Evolutionary conservation across 2,888 invertebrate species (phyloP).

Genomic region (Cephus pygmeus): DNA sequence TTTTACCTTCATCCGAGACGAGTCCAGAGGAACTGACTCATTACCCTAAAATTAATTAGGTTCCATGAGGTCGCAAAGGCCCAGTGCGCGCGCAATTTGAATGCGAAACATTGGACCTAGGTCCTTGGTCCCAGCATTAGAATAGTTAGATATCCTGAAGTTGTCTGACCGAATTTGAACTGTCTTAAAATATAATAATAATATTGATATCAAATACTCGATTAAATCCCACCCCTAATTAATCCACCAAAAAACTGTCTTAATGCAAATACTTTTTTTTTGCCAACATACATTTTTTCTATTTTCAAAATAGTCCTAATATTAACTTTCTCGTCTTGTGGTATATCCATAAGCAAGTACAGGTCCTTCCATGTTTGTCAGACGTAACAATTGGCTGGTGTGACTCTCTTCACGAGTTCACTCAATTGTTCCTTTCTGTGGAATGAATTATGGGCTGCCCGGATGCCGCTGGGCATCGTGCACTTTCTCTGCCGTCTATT

Average conservation of each 20-base stretch:
- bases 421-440: neutral
- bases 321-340: neutral
- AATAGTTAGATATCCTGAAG: neutral
- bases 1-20: conserved; percentile 16
- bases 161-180: neutral
- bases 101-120: neutral
- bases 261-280: too few species aligned
- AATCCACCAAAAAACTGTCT: neutral
- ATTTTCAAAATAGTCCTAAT: neutral
- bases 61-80: conserved; percentile 56
- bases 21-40: conserved; percentile 51
- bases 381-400: neutral
- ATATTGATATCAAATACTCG: too few species aligned
- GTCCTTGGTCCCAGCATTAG: neutral
- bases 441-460: neutral
- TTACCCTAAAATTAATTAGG: conserved; percentile 56
- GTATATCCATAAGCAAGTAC: neutral
- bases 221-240: too few species aligned
- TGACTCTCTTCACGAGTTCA: neutral
- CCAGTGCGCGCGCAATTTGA: conserved; percentile 16
- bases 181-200: neutral
- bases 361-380: neutral
- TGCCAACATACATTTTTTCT: neutral
- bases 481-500: neutral
- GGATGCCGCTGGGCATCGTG: neutral